A percentile compares a stretch with the other conserved stretches of the same genome.
These are phyloP conservation scores for Drosophila paranaensis DNA, from an alignment of 2,888 invertebrate species.

Conservation along the genomic window DNA sequence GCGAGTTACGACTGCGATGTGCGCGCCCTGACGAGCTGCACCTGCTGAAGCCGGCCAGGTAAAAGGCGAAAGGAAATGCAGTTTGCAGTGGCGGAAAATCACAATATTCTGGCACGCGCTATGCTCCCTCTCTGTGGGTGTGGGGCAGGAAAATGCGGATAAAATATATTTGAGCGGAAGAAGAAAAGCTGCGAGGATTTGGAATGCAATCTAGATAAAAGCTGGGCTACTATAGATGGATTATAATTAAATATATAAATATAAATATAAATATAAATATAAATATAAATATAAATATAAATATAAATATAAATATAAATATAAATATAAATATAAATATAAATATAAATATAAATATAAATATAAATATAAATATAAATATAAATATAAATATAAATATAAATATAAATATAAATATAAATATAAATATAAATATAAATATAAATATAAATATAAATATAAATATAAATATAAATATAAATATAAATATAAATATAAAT, in stretches of 20 bases:
- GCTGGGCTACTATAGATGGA: slow-evolving; percentile 23
- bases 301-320: too few species aligned
- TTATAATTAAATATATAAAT: background rate
- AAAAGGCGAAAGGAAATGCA: slow-evolving; percentile 17
- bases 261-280: background rate
- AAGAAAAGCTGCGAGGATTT: slow-evolving; percentile 14
- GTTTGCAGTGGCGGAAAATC: slow-evolving; percentile 36
- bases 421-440: too few species aligned
- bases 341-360: too few species aligned
- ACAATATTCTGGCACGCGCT: slow-evolving; percentile 42
- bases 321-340: too few species aligned
- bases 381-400: too few species aligned
- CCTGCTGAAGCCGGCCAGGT: slow-evolving; percentile 3
- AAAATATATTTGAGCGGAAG: slow-evolving; percentile 33
- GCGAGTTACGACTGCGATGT: slow-evolving; percentile 52
- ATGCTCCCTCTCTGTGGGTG: background rate
- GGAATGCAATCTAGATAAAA: slow-evolving; percentile 20
- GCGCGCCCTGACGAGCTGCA: slow-evolving; percentile 17
- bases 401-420: too few species aligned
- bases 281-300: too few species aligned
- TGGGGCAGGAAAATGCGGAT: slow-evolving; percentile 35
- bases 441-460: background rate
- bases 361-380: too few species aligned
- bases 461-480: too few species aligned
- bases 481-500: too few species aligned